Percentiles rank a stretch among this genome's conserved stretches.
phyloP scores from a whole-genome alignment of 2,797 vertebrate genomes.

The Amazona finschi region DNA sequence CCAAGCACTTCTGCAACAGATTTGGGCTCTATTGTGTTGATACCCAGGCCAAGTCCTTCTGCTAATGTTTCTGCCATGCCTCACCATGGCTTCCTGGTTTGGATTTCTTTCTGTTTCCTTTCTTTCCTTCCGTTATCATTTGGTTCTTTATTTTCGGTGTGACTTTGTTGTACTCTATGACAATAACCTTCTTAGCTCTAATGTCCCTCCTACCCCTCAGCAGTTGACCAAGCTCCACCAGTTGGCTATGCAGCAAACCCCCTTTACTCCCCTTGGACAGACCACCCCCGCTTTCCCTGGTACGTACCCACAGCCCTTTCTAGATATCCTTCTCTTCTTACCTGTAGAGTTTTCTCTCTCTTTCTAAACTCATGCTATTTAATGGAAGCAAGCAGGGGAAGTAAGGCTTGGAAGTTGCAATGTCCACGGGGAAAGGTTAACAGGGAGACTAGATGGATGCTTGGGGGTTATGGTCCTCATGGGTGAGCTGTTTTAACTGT shows the following conservation, averaged over 20 bases:
- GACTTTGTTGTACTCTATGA: conserved; percentile 89
- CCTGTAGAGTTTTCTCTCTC: conserved; percentile 86
- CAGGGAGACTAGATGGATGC: not conserved
- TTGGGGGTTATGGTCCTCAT: not conserved
- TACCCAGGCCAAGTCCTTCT: conserved; percentile 86
- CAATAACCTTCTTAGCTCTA: conserved; percentile 99
- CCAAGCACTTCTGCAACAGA: conserved; percentile 54
- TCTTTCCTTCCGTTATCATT: conserved; percentile 75
- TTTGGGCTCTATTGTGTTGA: conserved; percentile 42
- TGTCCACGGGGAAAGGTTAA: not conserved
- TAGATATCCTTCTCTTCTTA: conserved; percentile 89
- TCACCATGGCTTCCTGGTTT: conserved; percentile 83
- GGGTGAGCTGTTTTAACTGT: not conserved
- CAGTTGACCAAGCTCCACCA: conserved; percentile 99
- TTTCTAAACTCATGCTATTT: conserved; percentile 60
- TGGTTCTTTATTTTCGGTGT: conserved; percentile 86
- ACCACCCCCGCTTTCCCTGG: conserved; percentile 99
- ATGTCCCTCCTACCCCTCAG: conserved; percentile 98
- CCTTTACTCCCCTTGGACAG: conserved; percentile 98
- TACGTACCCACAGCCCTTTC: conserved; percentile 96
- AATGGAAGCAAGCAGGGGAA: conserved; percentile 6
- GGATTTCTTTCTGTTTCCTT: conserved; percentile 17
- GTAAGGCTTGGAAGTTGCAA: not conserved
- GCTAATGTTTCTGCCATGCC: conserved; percentile 80
- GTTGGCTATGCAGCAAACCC: conserved; percentile 99